Conservation (phyloP, 2,113 vertebrate species). For the Onychostruthus taczanowskii region DNA sequence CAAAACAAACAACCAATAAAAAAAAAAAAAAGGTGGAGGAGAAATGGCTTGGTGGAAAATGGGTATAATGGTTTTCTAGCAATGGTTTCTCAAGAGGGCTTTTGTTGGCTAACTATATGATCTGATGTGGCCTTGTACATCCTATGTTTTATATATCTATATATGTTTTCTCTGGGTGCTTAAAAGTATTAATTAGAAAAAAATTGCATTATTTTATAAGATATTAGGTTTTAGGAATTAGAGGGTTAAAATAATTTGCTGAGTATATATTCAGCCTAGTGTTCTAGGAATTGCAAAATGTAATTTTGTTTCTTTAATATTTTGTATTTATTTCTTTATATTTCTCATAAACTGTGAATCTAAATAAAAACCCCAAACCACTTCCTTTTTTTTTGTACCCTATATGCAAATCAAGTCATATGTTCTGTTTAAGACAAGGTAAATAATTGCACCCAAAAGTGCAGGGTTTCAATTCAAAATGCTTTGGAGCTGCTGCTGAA, state of each 20-base stretch:
- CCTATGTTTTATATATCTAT: background rate
- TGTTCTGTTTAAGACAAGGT: background rate
- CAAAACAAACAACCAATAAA: background rate
- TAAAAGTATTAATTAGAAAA: background rate
- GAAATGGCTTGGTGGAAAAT: background rate
- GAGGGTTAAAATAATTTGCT: background rate
- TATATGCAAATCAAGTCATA: background rate
- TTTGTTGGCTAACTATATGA: background rate
- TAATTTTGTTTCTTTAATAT: background rate
- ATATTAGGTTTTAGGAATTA: background rate
- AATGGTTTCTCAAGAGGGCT: background rate
- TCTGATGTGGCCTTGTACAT: background rate
- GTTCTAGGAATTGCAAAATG: background rate
- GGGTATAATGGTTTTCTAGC: background rate
- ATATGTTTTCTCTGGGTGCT: background rate
- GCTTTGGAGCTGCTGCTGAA: background rate
- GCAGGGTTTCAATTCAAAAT: background rate
- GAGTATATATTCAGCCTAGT: background rate
- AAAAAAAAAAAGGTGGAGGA: background rate
- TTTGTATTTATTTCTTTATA: background rate
- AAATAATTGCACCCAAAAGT: background rate
- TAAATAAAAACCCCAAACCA: background rate
- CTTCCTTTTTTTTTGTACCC: background rate
- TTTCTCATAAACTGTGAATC: background rate
- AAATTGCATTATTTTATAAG: background rate